Conservation (phyloP, 1,140 invertebrate genomes). For the Pogonognathellus flavescens region DNA sequence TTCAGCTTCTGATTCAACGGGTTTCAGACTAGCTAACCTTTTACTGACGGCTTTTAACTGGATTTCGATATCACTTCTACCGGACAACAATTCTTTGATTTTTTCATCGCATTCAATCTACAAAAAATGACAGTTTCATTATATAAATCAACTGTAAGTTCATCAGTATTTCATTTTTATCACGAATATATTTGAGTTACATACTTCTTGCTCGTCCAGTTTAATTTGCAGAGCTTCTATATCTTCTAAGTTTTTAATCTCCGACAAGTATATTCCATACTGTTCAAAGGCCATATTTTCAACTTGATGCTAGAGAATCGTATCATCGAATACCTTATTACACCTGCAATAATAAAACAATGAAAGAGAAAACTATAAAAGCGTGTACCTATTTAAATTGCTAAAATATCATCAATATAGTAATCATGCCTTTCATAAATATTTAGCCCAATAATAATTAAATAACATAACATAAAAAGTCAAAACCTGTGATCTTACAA, state of each 20-base stretch:
- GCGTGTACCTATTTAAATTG: no score
- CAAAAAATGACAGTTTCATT: no score
- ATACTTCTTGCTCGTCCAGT: constrained; percentile 58
- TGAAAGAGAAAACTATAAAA: no score
- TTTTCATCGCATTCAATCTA: constrained; percentile 75
- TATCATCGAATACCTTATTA: no score
- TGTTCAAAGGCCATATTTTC: neutral
- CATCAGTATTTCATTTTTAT: neutral
- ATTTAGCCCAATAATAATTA: no score
- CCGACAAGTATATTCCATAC: constrained; percentile 53
- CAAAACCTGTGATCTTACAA: no score
- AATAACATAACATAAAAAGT: no score
- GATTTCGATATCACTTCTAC: constrained; percentile 77
- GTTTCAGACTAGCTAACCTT: constrained; percentile 78
- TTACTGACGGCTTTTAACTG: constrained; percentile 78
- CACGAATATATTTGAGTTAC: neutral
- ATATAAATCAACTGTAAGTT: no score
- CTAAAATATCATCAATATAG: no score
- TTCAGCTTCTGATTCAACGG: constrained; percentile 80
- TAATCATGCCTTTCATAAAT: no score
- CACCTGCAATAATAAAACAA: no score
- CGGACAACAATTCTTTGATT: constrained; percentile 75
- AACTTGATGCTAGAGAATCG: no score
- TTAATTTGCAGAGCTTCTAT: constrained; percentile 57
- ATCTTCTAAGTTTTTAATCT: constrained; percentile 58